phyloP scores from a whole-genome alignment of 2,888 invertebrate genomes.

The Argyresthia goedartella region DNA sequence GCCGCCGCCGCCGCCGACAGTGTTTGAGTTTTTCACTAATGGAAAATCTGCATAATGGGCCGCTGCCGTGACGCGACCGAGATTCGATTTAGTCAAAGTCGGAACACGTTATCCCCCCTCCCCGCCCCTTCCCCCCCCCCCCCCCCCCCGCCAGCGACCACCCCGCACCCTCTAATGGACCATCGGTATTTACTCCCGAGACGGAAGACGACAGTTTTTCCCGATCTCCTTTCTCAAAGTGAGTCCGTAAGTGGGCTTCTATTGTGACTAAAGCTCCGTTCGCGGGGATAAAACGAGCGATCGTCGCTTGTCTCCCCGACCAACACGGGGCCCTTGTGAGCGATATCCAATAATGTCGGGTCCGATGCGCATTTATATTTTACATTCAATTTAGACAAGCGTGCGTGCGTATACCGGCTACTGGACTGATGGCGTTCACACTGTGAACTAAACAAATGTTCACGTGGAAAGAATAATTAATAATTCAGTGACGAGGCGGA shows the following conservation, averaged over 20 bases:
- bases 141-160: conserved; percentile 15
- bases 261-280: conserved; percentile 40
- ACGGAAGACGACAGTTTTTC: conserved; percentile 39
- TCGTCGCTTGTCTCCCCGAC: conserved; percentile 25
- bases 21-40: conserved; percentile 51
- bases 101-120: conserved; percentile 35
- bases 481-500: conserved; percentile 32
- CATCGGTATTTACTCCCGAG: conserved; percentile 36
- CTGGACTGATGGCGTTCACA: conserved; percentile 12
- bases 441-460: conserved; percentile 32
- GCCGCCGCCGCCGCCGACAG: conserved; percentile 4
- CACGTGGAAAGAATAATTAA: conserved; percentile 30
- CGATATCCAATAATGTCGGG: conserved; percentile 48
- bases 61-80: conserved; percentile 24
- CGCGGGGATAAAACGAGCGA: conserved; percentile 31
- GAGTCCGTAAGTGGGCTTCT: conserved; percentile 29
- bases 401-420: conserved; percentile 17
- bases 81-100: conserved; percentile 48
- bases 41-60: conserved; percentile 64
- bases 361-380: conserved; percentile 17
- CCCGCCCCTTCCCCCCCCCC: conserved; percentile 12
- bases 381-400: too few relatives aligned
- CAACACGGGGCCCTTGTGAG: conserved; percentile 42
- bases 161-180: conserved; percentile 35
- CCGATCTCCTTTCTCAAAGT: conserved; percentile 34